Evolutionary conservation across 2,113 vertebrate genomes (phyloP), one percentile per base, ranked within the genome.

Genomic region (Penelope pileata): DNA sequence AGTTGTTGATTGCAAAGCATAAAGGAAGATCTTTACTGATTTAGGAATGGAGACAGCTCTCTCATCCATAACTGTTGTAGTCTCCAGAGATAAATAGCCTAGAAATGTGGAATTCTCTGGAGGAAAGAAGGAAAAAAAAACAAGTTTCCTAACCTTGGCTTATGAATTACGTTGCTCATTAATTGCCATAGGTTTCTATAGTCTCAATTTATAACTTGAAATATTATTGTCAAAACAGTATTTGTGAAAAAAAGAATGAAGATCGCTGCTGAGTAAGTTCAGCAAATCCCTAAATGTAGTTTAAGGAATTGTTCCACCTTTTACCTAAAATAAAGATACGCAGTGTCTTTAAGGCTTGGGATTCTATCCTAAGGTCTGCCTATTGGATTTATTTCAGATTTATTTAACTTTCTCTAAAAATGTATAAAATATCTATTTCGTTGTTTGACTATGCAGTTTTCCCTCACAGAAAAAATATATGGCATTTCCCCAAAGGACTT

Each of bases 261-360:
- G 2, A 78, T 68, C 13, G 23, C 19, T 38, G 17, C 11, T 43
- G 22, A 36, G 7, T 43, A 64, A 64, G 8, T 82, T 29, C 0
- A 30, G 3, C 8, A 69, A n/a, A 43, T 12, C 0, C 0, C 11
- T 64, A 85, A 68, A 1, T 62, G n/a, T 14, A 79, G 42, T 40
- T 51, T 74, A 68, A 38, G 19, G 43, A 40, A 56, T 7, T 8
- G 34, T 80, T 27, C 13, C 75, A 64, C 48, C 59, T 15, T 43
- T 16, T 6, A 36, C 60, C 7, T 18, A 76, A 76, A 68, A 69
- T 12, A 10, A 40, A 16, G 32, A 80, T 17, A 59, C 5, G 27
- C 27, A 58, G 10, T n/a, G 67, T 36, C n/a, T 50, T 69, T 50
- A 50, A 50, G 18, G n/a, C 67, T 69, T 18, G 14, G 12, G 17